Conservation (phyloP, 1,140 invertebrate species). For the Saxidomus purpurata region DNA sequence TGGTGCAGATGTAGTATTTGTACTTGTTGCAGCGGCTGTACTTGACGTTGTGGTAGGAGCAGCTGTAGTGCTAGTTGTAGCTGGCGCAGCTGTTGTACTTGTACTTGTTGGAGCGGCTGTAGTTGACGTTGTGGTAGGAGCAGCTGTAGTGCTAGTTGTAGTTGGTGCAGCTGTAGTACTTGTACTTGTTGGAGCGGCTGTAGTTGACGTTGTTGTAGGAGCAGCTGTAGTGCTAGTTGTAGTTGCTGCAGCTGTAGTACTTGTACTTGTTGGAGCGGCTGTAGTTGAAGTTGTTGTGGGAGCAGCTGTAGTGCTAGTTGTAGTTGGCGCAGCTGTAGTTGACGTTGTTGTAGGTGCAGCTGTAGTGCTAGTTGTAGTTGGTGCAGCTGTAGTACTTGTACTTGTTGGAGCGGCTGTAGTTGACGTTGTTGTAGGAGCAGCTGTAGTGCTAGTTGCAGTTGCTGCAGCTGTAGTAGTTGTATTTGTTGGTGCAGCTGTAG, state of each 20-base stretch:
- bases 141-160: background rate
- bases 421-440: background rate
- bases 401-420: background rate
- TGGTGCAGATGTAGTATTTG: background rate
- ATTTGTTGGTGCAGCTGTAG: no score
- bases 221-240: background rate
- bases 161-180: background rate
- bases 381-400: background rate
- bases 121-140: background rate
- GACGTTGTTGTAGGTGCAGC: background rate
- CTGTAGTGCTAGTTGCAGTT: background rate
- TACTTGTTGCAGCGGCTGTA: background rate
- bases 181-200: no score
- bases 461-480: no score
- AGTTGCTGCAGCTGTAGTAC: background rate
- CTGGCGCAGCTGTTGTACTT: background rate
- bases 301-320: background rate
- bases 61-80: slow-evolving; percentile 7
- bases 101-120: background rate
- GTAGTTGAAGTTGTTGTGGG: background rate
- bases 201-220: background rate
- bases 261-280: background rate
- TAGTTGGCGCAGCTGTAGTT: background rate
- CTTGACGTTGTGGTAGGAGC: slow-evolving; percentile 8
- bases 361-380: background rate